Conservation (phyloP, 2,113 vertebrate genomes). For the Phrynosoma platyrhinos region DNA sequence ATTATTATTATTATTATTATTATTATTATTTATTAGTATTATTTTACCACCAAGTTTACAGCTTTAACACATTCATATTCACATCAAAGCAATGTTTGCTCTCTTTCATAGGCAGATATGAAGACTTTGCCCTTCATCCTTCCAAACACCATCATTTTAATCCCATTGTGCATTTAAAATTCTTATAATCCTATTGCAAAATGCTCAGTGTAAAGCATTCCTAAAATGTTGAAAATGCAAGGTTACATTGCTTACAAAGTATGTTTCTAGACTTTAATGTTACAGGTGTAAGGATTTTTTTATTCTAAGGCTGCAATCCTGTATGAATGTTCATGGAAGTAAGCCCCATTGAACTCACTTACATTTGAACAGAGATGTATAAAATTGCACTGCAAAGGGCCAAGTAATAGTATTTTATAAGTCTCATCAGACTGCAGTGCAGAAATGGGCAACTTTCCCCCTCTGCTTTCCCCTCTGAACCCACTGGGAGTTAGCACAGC, state of each 20-base stretch:
- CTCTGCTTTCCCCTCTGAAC: no score
- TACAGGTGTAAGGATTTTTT: background rate
- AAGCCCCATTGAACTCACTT: background rate
- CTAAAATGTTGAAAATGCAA: conserved; percentile 2
- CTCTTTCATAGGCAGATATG: background rate
- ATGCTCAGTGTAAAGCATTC: background rate
- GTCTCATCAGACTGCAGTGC: background rate
- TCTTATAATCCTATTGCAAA: background rate
- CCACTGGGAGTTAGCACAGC: no score
- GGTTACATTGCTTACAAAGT: background rate
- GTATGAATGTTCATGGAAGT: background rate
- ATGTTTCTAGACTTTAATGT: background rate
- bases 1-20: no score
- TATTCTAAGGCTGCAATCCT: background rate
- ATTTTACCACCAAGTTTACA: background rate
- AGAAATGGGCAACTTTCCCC: no score
- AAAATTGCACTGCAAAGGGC: background rate
- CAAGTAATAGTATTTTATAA: background rate
- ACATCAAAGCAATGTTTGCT: background rate
- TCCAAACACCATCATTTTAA: background rate
- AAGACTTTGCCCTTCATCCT: background rate
- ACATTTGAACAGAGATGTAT: background rate
- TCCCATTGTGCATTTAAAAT: background rate
- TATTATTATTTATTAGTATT: no score
- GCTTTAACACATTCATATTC: background rate